phyloP scores from a whole-genome alignment of 2,888 invertebrate species.

The Eupeodes luniger region DNA sequence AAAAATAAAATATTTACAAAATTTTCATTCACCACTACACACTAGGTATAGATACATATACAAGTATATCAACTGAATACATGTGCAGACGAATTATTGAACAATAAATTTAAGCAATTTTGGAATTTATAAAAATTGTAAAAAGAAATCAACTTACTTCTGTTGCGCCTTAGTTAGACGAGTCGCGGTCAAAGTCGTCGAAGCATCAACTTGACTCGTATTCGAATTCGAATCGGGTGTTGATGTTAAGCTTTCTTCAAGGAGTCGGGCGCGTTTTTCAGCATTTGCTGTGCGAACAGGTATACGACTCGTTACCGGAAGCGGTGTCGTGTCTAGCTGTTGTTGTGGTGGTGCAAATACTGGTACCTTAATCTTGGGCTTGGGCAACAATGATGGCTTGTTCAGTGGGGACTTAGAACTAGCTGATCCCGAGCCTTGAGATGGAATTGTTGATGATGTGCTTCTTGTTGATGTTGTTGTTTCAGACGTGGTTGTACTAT shows the following conservation, averaged over 20 bases:
- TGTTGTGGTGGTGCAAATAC: constrained; percentile 71
- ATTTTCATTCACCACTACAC: constrained; percentile 43
- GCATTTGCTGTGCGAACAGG: constrained; percentile 83
- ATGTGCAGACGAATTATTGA: constrained; percentile 43
- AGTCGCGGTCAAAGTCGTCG: constrained; percentile 60
- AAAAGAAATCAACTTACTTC: constrained; percentile 58
- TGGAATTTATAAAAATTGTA: not conserved
- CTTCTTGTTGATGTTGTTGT: constrained; percentile 55
- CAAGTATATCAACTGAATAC: not conserved
- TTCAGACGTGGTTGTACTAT: constrained; percentile 68
- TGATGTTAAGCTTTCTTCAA: constrained; percentile 74
- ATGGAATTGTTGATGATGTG: constrained; percentile 69
- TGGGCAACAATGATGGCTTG: constrained; percentile 83
- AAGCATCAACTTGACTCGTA: constrained; percentile 37
- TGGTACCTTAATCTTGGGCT: constrained; percentile 82
- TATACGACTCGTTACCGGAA: constrained; percentile 81
- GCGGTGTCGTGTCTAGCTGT: constrained; percentile 55
- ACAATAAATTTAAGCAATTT: constrained; percentile 7
- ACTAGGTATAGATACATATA: not conserved
- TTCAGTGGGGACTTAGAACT: constrained; percentile 55
- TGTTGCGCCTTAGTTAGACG: constrained; percentile 61
- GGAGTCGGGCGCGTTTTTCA: constrained; percentile 81
- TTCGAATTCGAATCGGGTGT: constrained; percentile 37
- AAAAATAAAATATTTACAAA: constrained; percentile 45
- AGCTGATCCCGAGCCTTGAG: constrained; percentile 53